A percentile compares a stretch with the other conserved stretches of the same genome.
phyloP scores from a whole-genome alignment of 2,113 vertebrate species.

The Rhodinocichla rosea region DNA sequence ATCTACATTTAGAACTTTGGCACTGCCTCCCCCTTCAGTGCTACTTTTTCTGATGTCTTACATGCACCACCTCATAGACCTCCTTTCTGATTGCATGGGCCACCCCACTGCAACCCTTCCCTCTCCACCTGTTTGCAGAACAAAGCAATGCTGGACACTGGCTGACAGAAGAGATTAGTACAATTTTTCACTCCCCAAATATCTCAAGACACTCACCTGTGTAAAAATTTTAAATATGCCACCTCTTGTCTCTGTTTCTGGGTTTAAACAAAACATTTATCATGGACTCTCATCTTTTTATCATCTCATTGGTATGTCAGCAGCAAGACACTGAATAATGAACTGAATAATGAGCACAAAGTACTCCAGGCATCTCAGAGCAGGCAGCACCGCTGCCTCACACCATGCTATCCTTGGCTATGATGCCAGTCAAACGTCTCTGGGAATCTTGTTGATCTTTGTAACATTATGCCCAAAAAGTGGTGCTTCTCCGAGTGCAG shows the following conservation, averaged over 20 bases:
- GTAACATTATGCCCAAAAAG: neutral
- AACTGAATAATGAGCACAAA: neutral
- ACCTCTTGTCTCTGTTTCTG: neutral
- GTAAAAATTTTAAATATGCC: neutral
- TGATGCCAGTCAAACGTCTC: neutral
- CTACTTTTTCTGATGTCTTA: neutral
- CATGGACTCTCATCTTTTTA: neutral
- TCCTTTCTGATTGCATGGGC: neutral
- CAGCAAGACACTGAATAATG: neutral
- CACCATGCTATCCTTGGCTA: neutral
- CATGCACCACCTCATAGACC: neutral
- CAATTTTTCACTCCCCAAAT: neutral
- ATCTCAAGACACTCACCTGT: neutral
- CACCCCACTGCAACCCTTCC: neutral
- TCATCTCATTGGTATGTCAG: neutral
- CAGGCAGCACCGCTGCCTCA: neutral
- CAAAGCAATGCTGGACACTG: neutral
- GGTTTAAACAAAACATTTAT: neutral
- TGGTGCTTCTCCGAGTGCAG: neutral
- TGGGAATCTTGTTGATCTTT: neutral
- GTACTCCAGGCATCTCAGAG: neutral
- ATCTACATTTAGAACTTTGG: neutral
- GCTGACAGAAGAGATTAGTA: neutral
- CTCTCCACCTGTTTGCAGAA: neutral
- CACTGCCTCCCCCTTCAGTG: neutral